Evolutionary conservation across 1,140 invertebrate genomes (phyloP), one percentile per base, ranked within the genome.

Genomic region (Sminthurides bifidus): DNA sequence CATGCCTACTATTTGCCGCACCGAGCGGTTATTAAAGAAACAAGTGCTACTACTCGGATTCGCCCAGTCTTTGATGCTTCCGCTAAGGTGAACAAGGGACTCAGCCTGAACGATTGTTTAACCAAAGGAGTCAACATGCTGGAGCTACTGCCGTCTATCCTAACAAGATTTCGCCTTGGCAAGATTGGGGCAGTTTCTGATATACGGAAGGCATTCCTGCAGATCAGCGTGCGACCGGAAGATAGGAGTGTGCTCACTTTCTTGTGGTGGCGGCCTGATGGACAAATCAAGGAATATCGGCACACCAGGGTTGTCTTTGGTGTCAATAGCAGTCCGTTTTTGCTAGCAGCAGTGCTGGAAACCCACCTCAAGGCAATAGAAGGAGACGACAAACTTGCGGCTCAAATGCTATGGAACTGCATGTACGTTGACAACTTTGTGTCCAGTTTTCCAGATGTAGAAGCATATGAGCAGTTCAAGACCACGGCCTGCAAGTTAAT

Each of bases 141-240:
- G 8, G 69, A 73, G 54, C 26, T 61, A 1, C 69, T 73, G n/a
- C 66, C 69, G 6, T 43, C 58, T n/a, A 54, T 73, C 27, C 37
- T 73, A 35, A n/a, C 68, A 21, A 46, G 62, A 10, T 74, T 75
- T 63, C 54, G 71, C 51, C 59, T n/a, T 50, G 59, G 66, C 26
- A 65, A 53, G 24, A 67, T 66, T 58, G 71, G 64, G 6, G 59
- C 73, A 0, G 67, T 67, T 2, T 63, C 69, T 1, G 72, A 74
- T 46, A 73, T 74, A 12, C 55, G 64, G 35, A 69, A 69, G 35
- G 72, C 69, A 0, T 74, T 74, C 65, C 55, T 73, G 15, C 68
- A 72, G 56, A 72, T 74, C 17, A 44, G 31, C 14, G 15, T 68
- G 30, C 2, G 21, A 48, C 21, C 44, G 30, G 31, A 57, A 5